Percentiles rank a stretch among this genome's conserved stretches.
Conservation (phyloP, 2,797 vertebrate species). For the Enteromius afrohamiltoni region DNA sequence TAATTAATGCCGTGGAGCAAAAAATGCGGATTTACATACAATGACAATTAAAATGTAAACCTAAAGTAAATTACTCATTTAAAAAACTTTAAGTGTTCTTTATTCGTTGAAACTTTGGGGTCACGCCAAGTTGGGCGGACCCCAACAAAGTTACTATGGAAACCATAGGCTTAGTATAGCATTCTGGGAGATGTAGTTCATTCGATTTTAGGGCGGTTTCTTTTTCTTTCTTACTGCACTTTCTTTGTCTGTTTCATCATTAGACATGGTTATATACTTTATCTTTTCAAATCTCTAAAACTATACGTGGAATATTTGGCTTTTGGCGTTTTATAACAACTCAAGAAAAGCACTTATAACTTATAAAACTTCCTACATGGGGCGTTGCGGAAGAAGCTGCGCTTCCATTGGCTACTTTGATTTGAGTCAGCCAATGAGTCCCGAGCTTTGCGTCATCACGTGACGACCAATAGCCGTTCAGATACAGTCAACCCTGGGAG, state of each 20-base stretch:
- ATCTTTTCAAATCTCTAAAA: neutral
- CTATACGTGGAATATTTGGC: neutral
- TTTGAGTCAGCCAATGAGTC: neutral
- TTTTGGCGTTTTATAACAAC: neutral
- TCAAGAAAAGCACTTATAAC: neutral
- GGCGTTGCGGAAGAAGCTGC: neutral
- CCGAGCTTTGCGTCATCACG: neutral
- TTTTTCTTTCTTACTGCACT: neutral
- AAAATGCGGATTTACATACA: neutral
- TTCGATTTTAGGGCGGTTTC: neutral
- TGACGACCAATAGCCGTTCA: neutral
- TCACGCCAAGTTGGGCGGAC: neutral
- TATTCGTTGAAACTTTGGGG: neutral
- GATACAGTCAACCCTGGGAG: neutral
- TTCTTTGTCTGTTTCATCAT: neutral
- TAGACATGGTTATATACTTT: neutral
- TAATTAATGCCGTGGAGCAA: neutral
- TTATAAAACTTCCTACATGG: neutral
- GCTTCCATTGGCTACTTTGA: constrained; percentile 12
- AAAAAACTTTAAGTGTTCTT: neutral
- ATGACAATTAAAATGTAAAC: neutral
- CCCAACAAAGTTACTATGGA: constrained; percentile 20
- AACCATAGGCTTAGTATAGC: neutral
- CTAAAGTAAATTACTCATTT: neutral
- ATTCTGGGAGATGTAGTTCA: neutral